Percentiles rank a stretch among this genome's conserved stretches.
These are phyloP conservation scores for Pseudoatta argentina DNA, from an alignment of 1,140 invertebrate genomes.

Conservation along the genomic window DNA sequence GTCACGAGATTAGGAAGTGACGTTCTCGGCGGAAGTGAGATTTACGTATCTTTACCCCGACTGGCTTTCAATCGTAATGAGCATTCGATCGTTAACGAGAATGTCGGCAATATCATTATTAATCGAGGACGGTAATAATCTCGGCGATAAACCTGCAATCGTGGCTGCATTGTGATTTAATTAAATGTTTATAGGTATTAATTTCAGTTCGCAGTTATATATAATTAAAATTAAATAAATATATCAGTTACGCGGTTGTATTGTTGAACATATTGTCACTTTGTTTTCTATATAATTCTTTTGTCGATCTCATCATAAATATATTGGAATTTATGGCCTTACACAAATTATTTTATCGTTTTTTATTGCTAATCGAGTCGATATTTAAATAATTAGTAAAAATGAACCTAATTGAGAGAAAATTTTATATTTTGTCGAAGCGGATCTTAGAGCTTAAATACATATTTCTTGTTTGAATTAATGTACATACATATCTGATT, in stretches of 20 bases:
- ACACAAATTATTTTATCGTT: background rate
- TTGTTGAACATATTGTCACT: background rate
- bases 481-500: no score
- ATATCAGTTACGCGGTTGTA: background rate
- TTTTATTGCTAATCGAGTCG: conserved; percentile 17
- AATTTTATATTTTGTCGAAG: no score
- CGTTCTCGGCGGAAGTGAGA: background rate
- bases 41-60: background rate
- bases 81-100: background rate
- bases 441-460: no score
- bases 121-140: conserved; percentile 19
- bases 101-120: conserved; percentile 11
- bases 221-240: conserved; percentile 71
- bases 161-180: conserved; percentile 27
- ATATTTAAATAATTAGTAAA: background rate
- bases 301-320: background rate
- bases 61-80: background rate
- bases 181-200: conserved; percentile 46
- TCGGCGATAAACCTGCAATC: conserved; percentile 21
- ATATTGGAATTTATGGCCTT: background rate
- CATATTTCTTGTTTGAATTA: no score
- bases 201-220: conserved; percentile 27
- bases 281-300: background rate
- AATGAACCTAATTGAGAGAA: no score
- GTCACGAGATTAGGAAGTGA: conserved; percentile 32